Evolutionary conservation across 92 coral and sea anemone genomes (phyloP).

Genomic region (Phenganax stokvisi): DNA sequence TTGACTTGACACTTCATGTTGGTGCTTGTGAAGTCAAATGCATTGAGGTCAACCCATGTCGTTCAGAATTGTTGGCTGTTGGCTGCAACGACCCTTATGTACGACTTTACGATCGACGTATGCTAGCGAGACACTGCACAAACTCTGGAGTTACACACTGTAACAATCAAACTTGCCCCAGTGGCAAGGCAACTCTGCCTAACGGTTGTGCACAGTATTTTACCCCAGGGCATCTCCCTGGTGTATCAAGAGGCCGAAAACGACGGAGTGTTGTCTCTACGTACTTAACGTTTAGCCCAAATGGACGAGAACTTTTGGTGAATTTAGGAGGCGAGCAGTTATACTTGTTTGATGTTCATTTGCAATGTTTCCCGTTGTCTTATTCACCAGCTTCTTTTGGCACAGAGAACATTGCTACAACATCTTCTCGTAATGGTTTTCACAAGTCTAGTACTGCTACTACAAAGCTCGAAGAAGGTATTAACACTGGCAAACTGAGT

Average conservation of each 20-base stretch:
- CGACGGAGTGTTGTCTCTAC: constrained; percentile 82
- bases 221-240: constrained; percentile 94
- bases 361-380: constrained; percentile 50
- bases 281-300: constrained; percentile 76
- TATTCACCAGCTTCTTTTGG: constrained; percentile 43
- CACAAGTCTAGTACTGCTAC: constrained; percentile 63
- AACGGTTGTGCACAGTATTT: constrained; percentile 83
- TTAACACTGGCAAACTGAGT: constrained; percentile 39
- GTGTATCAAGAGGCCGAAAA: constrained; percentile 57
- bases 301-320: constrained; percentile 76
- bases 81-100: constrained; percentile 98
- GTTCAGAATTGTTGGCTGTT: constrained; percentile 77
- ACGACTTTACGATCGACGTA: constrained; percentile 84
- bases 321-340: constrained; percentile 96
- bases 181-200: constrained; percentile 64
- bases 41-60: constrained; percentile 82
- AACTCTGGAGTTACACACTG: constrained; percentile 42
- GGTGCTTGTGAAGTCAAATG: constrained; percentile 91
- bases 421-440: constrained; percentile 45
- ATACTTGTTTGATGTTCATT: constrained; percentile 73
- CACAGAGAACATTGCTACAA: not conserved
- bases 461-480: constrained; percentile 35
- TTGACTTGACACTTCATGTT: constrained; percentile 77
- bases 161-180: constrained; percentile 25
- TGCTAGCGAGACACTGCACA: constrained; percentile 67